Conservation (phyloP, 2,113 vertebrate genomes). For the Lepus timidus region DNA sequence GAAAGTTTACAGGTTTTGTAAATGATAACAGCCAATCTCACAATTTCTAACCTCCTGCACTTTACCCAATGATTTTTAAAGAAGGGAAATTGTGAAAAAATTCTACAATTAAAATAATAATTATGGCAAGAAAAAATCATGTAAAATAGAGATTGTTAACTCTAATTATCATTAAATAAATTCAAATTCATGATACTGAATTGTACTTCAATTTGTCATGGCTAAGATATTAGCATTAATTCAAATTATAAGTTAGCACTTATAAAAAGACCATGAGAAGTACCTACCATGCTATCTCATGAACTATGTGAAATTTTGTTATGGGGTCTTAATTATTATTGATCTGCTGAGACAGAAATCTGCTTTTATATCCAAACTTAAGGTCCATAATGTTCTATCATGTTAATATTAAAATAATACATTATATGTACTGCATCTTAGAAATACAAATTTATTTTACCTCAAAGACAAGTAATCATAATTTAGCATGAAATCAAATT, state of each 20-base stretch:
- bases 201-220: not conserved
- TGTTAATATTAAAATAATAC: constrained; percentile 9
- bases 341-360: not conserved
- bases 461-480: not conserved
- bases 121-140: not conserved
- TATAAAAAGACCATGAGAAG: not conserved
- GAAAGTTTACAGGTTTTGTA: constrained; percentile 42
- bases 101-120: not conserved
- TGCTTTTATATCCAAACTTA: constrained; percentile 20
- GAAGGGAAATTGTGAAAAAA: not conserved
- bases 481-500: constrained; percentile 47
- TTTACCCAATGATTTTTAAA: not conserved
- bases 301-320: not conserved
- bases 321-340: not conserved
- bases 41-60: not conserved
- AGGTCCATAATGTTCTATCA: not conserved
- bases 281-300: not conserved
- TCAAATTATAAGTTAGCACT: not conserved
- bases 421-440: not conserved
- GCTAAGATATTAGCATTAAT: not conserved
- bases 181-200: not conserved
- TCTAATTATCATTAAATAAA: constrained; percentile 18
- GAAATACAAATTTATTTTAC: constrained; percentile 41
- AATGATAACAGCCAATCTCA: not conserved
- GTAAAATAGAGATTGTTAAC: constrained; percentile 22